These are phyloP conservation scores for Lasiurus borealis DNA, from an alignment of 2,113 vertebrate species.

Conservation along the genomic window DNA sequence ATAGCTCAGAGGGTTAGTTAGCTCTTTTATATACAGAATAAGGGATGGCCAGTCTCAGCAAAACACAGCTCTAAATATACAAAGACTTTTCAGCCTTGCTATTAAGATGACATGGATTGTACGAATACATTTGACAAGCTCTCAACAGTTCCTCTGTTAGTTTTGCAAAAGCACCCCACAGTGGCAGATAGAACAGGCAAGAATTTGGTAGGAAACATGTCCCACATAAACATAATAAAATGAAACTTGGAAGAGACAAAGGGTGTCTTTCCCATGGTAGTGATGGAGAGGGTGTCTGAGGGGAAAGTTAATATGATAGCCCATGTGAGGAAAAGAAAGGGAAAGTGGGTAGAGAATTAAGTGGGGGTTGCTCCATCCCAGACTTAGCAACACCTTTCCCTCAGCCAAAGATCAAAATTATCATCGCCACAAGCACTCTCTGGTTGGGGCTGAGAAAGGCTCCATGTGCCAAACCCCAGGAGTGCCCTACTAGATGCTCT, in stretches of 20 bases:
- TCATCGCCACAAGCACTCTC: not conserved
- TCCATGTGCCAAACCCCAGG: not conserved
- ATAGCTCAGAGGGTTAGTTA: conserved; percentile 50
- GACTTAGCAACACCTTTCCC: not conserved
- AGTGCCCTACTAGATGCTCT: not conserved
- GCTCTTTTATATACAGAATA: conserved; percentile 60
- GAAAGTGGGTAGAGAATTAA: not conserved
- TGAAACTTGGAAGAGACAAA: not conserved
- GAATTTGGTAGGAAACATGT: conserved; percentile 12
- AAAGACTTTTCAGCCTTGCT: not conserved
- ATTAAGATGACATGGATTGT: not conserved
- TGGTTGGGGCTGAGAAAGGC: not conserved
- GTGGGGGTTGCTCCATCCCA: not conserved
- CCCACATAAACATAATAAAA: not conserved
- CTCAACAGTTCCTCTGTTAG: not conserved
- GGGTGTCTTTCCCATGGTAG: not conserved
- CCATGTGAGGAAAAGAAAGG: not conserved
- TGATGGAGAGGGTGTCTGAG: not conserved
- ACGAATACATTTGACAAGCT: conserved; percentile 45
- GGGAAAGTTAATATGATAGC: not conserved
- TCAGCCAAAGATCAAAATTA: not conserved
- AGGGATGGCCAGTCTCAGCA: conserved; percentile 22
- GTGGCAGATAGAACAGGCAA: conserved; percentile 7
- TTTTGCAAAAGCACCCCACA: conserved; percentile 29
- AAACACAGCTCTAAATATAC: conserved; percentile 57